Conservation (phyloP, 2,888 invertebrate genomes). For the Macrosiphum euphorbiae region DNA sequence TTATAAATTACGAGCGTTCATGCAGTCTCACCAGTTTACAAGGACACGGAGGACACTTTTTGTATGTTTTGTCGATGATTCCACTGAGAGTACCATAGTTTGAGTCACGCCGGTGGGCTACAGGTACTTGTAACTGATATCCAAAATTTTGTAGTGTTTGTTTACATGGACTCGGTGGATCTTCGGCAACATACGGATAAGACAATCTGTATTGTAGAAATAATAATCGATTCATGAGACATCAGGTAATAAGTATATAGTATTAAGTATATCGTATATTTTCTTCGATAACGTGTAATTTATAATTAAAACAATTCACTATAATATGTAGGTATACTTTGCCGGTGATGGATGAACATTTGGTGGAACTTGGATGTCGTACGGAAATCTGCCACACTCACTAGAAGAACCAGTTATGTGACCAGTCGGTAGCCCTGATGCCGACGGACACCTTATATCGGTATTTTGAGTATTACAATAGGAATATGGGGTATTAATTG, state of each 20-base stretch:
- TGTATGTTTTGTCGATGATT: constrained; percentile 22
- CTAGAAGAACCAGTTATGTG: not conserved
- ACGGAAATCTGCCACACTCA: not conserved
- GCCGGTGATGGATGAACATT: not conserved
- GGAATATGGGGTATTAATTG: not conserved
- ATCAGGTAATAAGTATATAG: not conserved
- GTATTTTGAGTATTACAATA: not conserved
- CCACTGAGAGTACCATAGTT: constrained; percentile 19
- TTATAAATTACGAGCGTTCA: not conserved
- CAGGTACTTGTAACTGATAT: constrained; percentile 32
- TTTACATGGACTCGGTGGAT: not conserved
- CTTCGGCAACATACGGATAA: not conserved
- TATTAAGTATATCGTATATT: not conserved
- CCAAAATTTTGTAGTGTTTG: constrained; percentile 12
- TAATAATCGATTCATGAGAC: not conserved
- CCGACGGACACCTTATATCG: not conserved
- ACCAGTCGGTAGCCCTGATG: not conserved
- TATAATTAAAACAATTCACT: not conserved
- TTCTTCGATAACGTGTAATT: not conserved
- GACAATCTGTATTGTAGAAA: constrained; percentile 6
- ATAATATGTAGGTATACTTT: not conserved
- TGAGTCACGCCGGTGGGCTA: too few relatives aligned
- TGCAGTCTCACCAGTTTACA: constrained; percentile 3
- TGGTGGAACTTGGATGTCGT: not conserved
- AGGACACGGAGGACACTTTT: not conserved